phyloP scores from a whole-genome alignment of 2,113 vertebrate genomes.

The Alethe castanea region DNA sequence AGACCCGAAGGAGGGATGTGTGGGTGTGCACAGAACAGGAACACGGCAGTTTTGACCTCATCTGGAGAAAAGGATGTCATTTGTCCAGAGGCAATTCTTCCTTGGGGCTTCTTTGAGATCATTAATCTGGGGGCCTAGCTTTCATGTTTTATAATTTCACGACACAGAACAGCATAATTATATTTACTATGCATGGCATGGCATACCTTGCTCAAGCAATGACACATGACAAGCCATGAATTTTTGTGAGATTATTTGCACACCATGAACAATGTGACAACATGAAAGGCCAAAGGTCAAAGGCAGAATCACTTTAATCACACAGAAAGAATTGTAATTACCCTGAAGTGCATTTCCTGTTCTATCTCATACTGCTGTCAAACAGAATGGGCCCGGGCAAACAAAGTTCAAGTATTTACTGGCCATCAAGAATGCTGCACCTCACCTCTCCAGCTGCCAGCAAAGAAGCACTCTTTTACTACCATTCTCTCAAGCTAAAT shows the following conservation, averaged over 20 bases:
- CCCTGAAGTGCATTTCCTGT: neutral
- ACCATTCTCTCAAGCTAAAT: neutral
- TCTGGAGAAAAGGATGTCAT: neutral
- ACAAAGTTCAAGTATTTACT: neutral
- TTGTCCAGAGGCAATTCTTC: neutral
- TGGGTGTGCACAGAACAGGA: neutral
- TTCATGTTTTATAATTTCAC: neutral
- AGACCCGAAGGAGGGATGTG: accelerated
- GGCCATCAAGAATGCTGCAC: neutral
- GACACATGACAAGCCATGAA: neutral
- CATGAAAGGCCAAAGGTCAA: neutral
- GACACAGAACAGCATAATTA: neutral
- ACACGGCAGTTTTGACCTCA: accelerated
- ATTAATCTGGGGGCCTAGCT: neutral
- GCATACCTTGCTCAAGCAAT: neutral
- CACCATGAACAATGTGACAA: neutral
- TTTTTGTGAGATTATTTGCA: neutral
- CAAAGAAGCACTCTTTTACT: neutral
- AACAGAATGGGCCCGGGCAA: neutral
- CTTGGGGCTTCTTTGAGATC: neutral
- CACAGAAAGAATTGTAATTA: neutral
- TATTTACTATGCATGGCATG: neutral
- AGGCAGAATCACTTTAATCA: neutral
- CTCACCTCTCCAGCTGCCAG: neutral
- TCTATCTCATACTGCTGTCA: neutral